Evolutionary conservation across 2,113 vertebrate genomes (phyloP).

Genomic region (Suncus etruscus): DNA sequence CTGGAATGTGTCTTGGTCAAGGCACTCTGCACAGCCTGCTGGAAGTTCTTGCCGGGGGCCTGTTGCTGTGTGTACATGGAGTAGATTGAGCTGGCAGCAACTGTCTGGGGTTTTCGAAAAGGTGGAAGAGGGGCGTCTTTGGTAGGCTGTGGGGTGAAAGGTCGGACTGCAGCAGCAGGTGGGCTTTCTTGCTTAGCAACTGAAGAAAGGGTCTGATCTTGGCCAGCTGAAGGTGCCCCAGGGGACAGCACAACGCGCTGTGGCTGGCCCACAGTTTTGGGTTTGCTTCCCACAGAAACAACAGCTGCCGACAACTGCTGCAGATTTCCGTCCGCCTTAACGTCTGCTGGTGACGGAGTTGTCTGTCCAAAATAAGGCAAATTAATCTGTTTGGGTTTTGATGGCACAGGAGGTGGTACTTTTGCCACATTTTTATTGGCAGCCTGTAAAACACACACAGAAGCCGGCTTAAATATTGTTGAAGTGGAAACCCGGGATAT

Average conservation of each 20-base stretch:
- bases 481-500: not conserved
- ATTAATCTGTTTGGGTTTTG: constrained; percentile 95
- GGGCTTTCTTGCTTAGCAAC: constrained; percentile 94
- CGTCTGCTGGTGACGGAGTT: constrained; percentile 81
- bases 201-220: constrained; percentile 91
- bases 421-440: constrained; percentile 91
- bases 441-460: constrained; percentile 85
- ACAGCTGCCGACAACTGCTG: constrained; percentile 87
- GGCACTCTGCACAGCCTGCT: constrained; percentile 89
- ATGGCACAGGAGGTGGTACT: constrained; percentile 97
- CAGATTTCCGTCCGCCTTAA: constrained; percentile 84
- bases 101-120: constrained; percentile 92
- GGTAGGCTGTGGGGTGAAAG: constrained; percentile 95
- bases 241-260: constrained; percentile 82
- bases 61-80: constrained; percentile 97
- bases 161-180: constrained; percentile 94
- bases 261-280: constrained; percentile 87
- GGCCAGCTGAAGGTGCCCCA: constrained; percentile 79
- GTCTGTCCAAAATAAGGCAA: constrained; percentile 89
- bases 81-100: constrained; percentile 96
- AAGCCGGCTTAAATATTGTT: not conserved
- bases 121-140: constrained; percentile 89
- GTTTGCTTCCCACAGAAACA: constrained; percentile 88
- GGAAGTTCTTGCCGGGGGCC: constrained; percentile 91
- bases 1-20: constrained; percentile 89